Evolutionary conservation across 2,888 invertebrate genomes (phyloP).

Genomic region (Ormyrus rosae): DNA sequence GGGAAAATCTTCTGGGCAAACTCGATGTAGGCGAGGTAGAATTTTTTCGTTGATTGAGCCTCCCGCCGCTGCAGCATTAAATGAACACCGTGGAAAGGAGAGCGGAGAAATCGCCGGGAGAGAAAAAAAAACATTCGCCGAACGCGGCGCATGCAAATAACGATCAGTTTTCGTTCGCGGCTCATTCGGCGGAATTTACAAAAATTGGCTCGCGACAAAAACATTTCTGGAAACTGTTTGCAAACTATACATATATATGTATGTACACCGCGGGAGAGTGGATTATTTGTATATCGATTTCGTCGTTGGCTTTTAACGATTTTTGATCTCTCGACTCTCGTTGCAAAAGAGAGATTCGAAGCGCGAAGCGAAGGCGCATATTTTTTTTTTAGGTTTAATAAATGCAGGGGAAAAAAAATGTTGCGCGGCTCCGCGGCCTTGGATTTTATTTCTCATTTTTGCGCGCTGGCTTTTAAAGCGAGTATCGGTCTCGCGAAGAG

Average conservation of each 20-base stretch:
- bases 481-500: not conserved
- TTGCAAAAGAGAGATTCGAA: not conserved
- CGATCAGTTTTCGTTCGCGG: not conserved
- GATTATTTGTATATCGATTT: not conserved
- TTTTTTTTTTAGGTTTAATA: slow-evolving; percentile 14
- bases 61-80: not conserved
- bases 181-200: not conserved
- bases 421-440: slow-evolving; percentile 1
- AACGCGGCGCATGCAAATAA: slow-evolving; percentile 16
- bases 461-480: not conserved
- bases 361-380: not conserved
- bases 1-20: too few relatives aligned
- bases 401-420: not conserved
- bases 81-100: not conserved
- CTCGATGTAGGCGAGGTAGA: not conserved
- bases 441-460: slow-evolving; percentile 12
- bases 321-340: not conserved
- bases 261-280: too few relatives aligned
- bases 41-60: not conserved
- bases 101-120: not conserved
- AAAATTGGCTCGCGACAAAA: not conserved
- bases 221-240: not conserved
- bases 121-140: slow-evolving; percentile 4
- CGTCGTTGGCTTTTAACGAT: too few relatives aligned
- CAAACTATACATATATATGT: not conserved